Evolutionary conservation across 2,797 vertebrate genomes (phyloP).

Genomic region (Sebastes trivittatus): DNA sequence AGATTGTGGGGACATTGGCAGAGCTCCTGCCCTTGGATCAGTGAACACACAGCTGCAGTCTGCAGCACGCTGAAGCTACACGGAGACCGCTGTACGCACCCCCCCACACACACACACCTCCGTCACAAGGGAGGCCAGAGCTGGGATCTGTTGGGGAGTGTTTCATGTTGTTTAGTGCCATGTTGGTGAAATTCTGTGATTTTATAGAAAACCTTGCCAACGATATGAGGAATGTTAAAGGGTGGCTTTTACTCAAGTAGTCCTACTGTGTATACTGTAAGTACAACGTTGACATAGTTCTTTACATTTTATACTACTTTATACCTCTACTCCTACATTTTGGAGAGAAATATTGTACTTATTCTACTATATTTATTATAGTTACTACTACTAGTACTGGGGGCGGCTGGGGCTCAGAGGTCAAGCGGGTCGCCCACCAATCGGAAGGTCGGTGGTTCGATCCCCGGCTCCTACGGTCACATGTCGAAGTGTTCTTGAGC

Average conservation of each 20-base stretch:
- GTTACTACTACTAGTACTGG: not conserved
- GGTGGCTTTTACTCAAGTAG: not conserved
- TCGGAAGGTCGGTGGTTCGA: too few relatives aligned
- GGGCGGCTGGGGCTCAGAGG: too few relatives aligned
- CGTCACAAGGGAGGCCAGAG: not conserved
- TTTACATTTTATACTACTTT: not conserved
- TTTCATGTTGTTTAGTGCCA: not conserved
- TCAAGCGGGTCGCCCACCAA: too few relatives aligned
- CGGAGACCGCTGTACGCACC: not conserved
- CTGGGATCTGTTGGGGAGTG: not conserved
- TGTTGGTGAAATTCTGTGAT: not conserved
- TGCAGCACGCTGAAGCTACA: conserved; percentile 1
- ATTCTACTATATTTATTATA: not conserved
- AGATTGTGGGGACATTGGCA: conserved; percentile 43
- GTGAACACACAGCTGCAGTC: conserved; percentile 37
- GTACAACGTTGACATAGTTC: not conserved
- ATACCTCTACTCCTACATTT: not conserved
- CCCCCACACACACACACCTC: not conserved
- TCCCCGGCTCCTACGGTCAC: too few relatives aligned
- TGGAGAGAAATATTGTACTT: not conserved
- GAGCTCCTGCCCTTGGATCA: conserved; percentile 42
- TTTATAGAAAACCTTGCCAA: not conserved
- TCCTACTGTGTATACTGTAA: not conserved
- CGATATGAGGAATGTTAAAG: not conserved
- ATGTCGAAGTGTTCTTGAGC: too few relatives aligned